These are phyloP conservation scores for Lamprologus tigripictilis DNA, from an alignment of 2,113 vertebrate species.

Conservation along the genomic window DNA sequence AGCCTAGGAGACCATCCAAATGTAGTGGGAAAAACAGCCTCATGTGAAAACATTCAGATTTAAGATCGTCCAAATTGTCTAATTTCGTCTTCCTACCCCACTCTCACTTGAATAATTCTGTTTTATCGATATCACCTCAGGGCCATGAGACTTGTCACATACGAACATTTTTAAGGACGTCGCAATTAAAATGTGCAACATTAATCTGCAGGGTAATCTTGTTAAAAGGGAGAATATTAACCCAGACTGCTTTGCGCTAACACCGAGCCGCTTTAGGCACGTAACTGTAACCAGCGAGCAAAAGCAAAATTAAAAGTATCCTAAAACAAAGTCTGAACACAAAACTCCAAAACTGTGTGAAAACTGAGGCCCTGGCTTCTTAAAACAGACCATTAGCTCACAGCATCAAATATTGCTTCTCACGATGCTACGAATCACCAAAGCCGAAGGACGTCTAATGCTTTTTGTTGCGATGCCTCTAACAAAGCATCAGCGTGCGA, in stretches of 20 bases:
- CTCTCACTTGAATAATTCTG: neutral
- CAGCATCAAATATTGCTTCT: neutral
- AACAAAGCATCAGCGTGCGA: accelerated
- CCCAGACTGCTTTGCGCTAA: neutral
- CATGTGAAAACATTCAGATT: neutral
- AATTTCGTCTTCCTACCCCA: accelerated
- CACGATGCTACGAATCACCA: neutral
- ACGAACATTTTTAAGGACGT: accelerated
- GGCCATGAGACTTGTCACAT: neutral
- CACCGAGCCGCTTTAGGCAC: accelerated
- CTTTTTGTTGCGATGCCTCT: neutral
- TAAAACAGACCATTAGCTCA: neutral
- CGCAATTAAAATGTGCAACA: neutral
- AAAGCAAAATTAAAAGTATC: neutral
- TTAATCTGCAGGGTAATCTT: neutral
- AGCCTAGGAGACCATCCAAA: neutral
- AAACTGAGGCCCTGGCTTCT: neutral
- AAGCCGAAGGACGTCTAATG: accelerated
- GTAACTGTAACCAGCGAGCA: neutral
- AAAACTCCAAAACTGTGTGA: neutral
- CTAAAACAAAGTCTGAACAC: neutral
- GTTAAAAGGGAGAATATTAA: accelerated
- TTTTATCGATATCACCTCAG: neutral
- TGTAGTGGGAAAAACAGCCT: neutral
- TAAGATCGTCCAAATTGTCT: neutral